Evolutionary conservation across 2,888 invertebrate genomes (phyloP).

Genomic region (Deilephila porcellus): DNA sequence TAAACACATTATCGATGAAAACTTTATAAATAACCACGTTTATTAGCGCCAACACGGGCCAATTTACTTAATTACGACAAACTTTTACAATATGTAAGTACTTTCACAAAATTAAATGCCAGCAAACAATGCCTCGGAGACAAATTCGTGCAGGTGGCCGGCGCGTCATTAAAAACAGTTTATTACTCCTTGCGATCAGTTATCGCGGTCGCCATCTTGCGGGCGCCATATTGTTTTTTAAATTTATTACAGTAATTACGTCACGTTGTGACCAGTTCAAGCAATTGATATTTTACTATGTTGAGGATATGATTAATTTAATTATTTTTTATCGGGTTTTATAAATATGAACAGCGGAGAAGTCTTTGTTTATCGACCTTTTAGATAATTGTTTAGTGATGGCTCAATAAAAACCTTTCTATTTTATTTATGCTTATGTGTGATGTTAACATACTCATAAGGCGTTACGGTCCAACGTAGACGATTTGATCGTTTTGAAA

Average conservation of each 20-base stretch:
- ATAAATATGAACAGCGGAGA: background rate
- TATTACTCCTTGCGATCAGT: conserved; percentile 62
- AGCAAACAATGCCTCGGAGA: conserved; percentile 45
- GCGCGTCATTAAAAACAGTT: conserved; percentile 68
- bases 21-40: conserved; percentile 25
- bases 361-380: background rate
- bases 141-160: conserved; percentile 68
- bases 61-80: conserved; percentile 31
- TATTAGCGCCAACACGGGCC: conserved; percentile 23
- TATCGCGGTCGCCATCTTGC: conserved; percentile 66
- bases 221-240: conserved; percentile 71
- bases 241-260: conserved; percentile 76
- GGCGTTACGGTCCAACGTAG: background rate
- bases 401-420: conserved; percentile 10
- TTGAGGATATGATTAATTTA: conserved; percentile 32
- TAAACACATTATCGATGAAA: conserved; percentile 22
- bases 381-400: conserved; percentile 5
- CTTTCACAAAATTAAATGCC: conserved; percentile 38
- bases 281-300: conserved; percentile 51
- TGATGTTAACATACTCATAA: background rate
- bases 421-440: background rate
- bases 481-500: background rate
- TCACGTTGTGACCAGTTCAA: conserved; percentile 57
- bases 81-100: conserved; percentile 34
- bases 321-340: conserved; percentile 1